Evolutionary conservation across 37 sponge, comb jelly and placozoan genomes (phyloP).

Genomic region (Bolinopsis microptera): DNA sequence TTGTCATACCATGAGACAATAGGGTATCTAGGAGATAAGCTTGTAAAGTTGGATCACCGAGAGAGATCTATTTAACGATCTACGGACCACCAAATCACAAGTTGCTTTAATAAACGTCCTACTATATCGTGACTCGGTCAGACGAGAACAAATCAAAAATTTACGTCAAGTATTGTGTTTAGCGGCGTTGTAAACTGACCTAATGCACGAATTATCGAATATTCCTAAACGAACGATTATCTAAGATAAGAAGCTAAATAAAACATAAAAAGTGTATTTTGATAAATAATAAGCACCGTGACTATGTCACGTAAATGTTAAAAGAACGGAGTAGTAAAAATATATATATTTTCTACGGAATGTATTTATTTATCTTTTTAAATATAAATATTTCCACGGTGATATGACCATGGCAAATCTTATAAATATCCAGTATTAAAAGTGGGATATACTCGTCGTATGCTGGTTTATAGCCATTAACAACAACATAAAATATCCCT

Average conservation of each 20-base stretch:
- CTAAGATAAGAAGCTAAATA: neutral
- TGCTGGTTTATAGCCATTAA: too few species aligned
- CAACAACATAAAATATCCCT: neutral
- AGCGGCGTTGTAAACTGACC: neutral
- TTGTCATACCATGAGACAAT: neutral
- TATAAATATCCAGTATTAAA: too few species aligned
- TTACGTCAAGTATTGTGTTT: neutral
- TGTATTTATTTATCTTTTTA: neutral
- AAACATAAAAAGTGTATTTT: conserved; percentile 61
- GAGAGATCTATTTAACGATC: neutral
- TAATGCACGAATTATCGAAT: neutral
- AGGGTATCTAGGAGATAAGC: neutral
- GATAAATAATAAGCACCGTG: conserved; percentile 58
- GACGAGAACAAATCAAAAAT: neutral
- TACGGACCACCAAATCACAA: neutral
- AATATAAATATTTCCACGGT: too few species aligned
- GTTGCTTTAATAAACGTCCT: neutral
- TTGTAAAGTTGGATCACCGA: neutral
- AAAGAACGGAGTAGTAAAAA: neutral
- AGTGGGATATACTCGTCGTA: too few species aligned
- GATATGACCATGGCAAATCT: too few species aligned
- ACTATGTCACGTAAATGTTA: neutral
- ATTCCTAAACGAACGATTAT: neutral
- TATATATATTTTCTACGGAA: neutral
- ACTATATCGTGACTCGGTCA: neutral